Base-by-base conservation (phyloP, 2,113 vertebrate species). In the Stomatorhinus ivindoensis region DNA sequence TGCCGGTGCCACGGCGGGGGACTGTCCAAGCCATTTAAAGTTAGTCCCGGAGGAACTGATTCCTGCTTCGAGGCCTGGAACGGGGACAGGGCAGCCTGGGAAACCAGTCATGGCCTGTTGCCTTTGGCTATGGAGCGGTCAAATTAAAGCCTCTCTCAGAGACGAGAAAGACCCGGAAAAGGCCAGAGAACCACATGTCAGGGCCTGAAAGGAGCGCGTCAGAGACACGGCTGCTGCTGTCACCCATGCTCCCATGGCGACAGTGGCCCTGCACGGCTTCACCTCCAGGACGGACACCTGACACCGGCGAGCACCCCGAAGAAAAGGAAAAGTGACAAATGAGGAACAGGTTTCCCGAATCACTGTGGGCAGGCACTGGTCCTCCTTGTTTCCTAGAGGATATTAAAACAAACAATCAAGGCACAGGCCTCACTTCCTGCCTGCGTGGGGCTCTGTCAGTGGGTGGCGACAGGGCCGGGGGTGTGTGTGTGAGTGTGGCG, bases 381-480 rank as follows among this genome's bases (percentile, higher is more conserved):
- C 92, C 92, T 92, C 92, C 91, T 92, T 17, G 89, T 91, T 95
- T 93, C 94, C 93, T 93, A 91, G 91, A 95, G 93, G 93, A 95
- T 94, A 96, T 94, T 91, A 93, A 95, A 94, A 93, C 92, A 95
- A 95, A 95, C 95, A 95, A 94, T 95, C 94, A 94, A 82, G 19
- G 55, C 46, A 4, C 89, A 91, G 92, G 92, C 91, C 93, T 92
- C 88, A 91, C 93, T 95, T 96, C 95, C 94, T 95, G 93, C 94
- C 91, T 93, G 90, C 92, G 89, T 90, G 61, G 83, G 86, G 90
- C 90, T 92, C 91, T 90, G 93, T 92, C 93, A 35, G 92, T 92
- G 89, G 90, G 91, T 88, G 31, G 53, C 42, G 80, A 90, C 65
- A 83, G 58, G 15, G 55, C 76, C 39, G 47, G 85, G 80, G 55